phyloP scores from a whole-genome alignment of 2,888 invertebrate species.

The Cephonodes hylas region DNA sequence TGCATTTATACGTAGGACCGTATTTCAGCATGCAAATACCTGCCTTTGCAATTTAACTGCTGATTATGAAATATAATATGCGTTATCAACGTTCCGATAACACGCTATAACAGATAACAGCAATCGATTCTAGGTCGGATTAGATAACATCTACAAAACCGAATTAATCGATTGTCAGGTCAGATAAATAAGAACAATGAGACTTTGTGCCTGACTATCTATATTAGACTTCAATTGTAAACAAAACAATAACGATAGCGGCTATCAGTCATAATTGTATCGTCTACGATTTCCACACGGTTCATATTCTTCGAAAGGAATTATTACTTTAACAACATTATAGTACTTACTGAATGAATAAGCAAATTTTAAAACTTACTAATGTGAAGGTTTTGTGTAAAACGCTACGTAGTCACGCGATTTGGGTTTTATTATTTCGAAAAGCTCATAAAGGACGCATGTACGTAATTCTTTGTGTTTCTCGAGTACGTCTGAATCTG shows the following conservation, averaged over 20 bases:
- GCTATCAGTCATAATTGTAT: neutral
- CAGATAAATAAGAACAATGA: neutral
- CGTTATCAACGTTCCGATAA: neutral
- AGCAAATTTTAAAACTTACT: neutral
- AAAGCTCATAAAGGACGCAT: neutral
- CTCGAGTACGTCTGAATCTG: constrained; percentile 3
- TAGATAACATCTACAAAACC: neutral
- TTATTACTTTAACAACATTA: neutral
- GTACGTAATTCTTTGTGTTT: neutral
- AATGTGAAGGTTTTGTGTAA: neutral
- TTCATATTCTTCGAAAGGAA: neutral
- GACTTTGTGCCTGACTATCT: too few relatives aligned
- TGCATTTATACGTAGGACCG: too few relatives aligned
- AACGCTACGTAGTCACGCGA: neutral
- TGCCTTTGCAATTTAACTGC: neutral
- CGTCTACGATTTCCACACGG: neutral
- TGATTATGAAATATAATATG: neutral
- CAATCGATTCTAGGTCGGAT: neutral
- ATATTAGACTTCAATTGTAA: too few relatives aligned
- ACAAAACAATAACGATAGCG: too few relatives aligned
- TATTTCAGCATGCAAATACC: neutral
- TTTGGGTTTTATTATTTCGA: neutral
- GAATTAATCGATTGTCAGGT: neutral
- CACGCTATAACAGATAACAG: neutral
- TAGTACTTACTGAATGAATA: neutral